Evolutionary conservation across 2,888 invertebrate genomes (phyloP).

Genomic region (Auanema freiburgensis): DNA sequence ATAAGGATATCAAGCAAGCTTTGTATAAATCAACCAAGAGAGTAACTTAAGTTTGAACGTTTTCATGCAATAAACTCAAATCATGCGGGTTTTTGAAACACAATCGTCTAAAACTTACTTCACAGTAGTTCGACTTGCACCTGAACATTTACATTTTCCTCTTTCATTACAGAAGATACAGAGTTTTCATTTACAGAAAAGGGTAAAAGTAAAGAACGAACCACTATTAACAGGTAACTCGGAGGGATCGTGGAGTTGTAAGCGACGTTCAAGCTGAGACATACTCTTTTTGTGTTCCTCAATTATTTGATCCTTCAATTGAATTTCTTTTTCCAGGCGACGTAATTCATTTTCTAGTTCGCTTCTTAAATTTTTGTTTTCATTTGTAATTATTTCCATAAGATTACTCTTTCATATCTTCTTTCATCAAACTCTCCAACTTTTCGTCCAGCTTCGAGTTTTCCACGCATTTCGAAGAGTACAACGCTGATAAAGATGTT

Average conservation of each 20-base stretch:
- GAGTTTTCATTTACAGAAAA: too few species aligned
- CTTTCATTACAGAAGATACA: too few species aligned
- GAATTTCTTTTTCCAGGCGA: constrained; percentile 16
- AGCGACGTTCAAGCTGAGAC: constrained; percentile 14
- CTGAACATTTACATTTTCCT: too few species aligned
- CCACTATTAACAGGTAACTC: neutral
- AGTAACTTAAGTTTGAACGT: too few species aligned
- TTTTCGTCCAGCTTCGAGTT: constrained; percentile 62
- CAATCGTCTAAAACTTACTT: too few species aligned
- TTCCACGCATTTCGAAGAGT: constrained; percentile 62
- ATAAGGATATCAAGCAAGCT: neutral
- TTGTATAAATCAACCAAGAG: neutral
- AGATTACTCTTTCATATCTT: constrained; percentile 19
- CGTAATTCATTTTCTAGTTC: constrained; percentile 2
- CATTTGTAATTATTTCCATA: constrained; percentile 4
- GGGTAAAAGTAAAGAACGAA: constrained; percentile 1
- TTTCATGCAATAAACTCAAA: too few species aligned
- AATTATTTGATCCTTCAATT: constrained; percentile 16
- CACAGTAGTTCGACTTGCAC: too few species aligned
- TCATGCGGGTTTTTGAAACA: too few species aligned
- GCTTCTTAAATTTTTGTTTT: neutral
- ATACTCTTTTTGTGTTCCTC: constrained; percentile 16
- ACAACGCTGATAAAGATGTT: constrained; percentile 54
- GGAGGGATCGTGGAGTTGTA: constrained; percentile 4
- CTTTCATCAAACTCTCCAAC: constrained; percentile 28